phyloP scores from a whole-genome alignment of 2,888 invertebrate genomes.

The Drosophila anceps region DNA sequence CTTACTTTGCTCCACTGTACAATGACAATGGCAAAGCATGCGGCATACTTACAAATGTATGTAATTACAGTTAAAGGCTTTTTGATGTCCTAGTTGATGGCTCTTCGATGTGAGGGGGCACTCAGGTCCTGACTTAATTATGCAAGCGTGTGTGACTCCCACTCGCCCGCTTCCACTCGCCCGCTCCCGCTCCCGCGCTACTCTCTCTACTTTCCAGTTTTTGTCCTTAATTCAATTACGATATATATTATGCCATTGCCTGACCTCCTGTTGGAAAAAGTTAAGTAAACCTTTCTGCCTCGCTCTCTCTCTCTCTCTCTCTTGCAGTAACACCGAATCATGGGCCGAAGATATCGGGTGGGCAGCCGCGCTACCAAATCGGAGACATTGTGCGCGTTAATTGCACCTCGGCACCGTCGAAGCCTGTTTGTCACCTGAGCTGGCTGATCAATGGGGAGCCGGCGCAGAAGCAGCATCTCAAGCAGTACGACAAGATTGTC shows the following conservation, averaged over 20 bases:
- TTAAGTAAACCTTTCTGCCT: neutral
- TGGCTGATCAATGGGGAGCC: slow-evolving; percentile 96
- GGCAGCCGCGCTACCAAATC: slow-evolving; percentile 92
- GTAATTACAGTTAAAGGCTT: slow-evolving; percentile 49
- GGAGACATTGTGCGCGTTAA: slow-evolving; percentile 93
- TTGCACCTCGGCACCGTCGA: slow-evolving; percentile 93
- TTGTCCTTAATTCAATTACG: slow-evolving; percentile 10
- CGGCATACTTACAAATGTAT: slow-evolving; percentile 27
- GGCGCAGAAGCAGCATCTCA: slow-evolving; percentile 87
- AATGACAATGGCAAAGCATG: neutral
- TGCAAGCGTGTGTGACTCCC: slow-evolving; percentile 27
- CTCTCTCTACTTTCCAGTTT: neutral
- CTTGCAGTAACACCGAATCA: slow-evolving; percentile 91
- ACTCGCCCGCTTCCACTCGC: neutral
- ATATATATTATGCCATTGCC: slow-evolving; percentile 4
- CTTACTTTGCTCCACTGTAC: slow-evolving; percentile 3
- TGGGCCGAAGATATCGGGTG: slow-evolving; percentile 92
- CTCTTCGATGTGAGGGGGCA: slow-evolving; percentile 13
- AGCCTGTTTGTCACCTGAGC: slow-evolving; percentile 92
- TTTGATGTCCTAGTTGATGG: slow-evolving; percentile 50
- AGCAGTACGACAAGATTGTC: slow-evolving; percentile 86
- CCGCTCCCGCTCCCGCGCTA: neutral
- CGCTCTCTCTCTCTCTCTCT: neutral
- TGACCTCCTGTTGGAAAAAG: slow-evolving; percentile 3
- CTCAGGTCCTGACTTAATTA: slow-evolving; percentile 37